Evolutionary conservation across 2,797 vertebrate species (phyloP).

Genomic region (Melanogrammus aeglefinus): DNA sequence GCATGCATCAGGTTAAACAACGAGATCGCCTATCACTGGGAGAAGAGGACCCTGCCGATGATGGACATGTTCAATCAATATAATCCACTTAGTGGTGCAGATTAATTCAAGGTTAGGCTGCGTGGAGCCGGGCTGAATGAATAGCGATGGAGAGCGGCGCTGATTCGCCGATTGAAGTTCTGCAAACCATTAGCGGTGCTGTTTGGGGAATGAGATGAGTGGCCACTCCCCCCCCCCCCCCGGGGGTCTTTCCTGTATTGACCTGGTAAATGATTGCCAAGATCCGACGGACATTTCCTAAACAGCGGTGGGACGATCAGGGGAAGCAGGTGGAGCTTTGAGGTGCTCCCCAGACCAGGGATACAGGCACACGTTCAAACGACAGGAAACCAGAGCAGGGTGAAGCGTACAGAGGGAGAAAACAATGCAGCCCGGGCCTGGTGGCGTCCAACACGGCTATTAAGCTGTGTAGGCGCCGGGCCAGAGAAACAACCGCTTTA

Average conservation of each 20-base stretch:
- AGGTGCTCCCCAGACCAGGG: conserved; percentile 19
- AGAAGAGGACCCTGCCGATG: conserved; percentile 7
- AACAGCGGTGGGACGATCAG: background rate
- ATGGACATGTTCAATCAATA: conserved; percentile 56
- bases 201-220: background rate
- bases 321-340: conserved; percentile 52
- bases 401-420: conserved; percentile 27
- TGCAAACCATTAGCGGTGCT: conserved; percentile 36
- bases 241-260: background rate
- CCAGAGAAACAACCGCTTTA: conserved; percentile 8
- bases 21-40: background rate
- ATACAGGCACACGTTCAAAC: background rate
- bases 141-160: conserved; percentile 19
- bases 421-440: conserved; percentile 49
- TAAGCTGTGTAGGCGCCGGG: conserved; percentile 10
- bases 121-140: conserved; percentile 35
- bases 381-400: background rate
- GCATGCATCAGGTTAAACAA: background rate
- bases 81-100: conserved; percentile 61
- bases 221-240: conserved; percentile 4
- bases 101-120: conserved; percentile 64
- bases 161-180: conserved; percentile 20
- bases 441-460: conserved; percentile 40
- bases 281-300: conserved; percentile 43
- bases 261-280: conserved; percentile 23